phyloP scores from a whole-genome alignment of 2,888 invertebrate species.

The Helicoverpa assulta region DNA sequence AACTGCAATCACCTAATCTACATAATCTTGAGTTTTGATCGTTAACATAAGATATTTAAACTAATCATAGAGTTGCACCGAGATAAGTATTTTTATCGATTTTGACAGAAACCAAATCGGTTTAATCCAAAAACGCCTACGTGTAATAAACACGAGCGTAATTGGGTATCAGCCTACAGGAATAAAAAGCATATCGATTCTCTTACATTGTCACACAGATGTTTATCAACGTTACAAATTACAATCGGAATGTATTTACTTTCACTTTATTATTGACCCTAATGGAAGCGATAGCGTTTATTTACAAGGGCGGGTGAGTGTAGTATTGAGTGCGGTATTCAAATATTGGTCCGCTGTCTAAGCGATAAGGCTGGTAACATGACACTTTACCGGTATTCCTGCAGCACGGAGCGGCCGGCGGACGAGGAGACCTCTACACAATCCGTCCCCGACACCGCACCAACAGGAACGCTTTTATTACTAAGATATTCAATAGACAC shows the following conservation, averaged over 20 bases:
- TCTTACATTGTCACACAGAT: slow-evolving; percentile 55
- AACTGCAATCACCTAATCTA: slow-evolving; percentile 20
- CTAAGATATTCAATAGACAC: slow-evolving; percentile 69
- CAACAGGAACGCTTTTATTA: slow-evolving; percentile 69
- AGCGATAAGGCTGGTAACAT: slow-evolving; percentile 79
- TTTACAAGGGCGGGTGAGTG: slow-evolving; percentile 63
- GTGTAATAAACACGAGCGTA: slow-evolving; percentile 47
- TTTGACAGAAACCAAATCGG: slow-evolving; percentile 34
- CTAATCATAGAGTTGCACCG: slow-evolving; percentile 19
- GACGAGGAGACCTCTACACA: slow-evolving; percentile 51
- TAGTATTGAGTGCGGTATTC: slow-evolving; percentile 75
- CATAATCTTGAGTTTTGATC: slow-evolving; percentile 8
- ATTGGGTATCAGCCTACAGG: slow-evolving; percentile 45
- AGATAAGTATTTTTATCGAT: slow-evolving; percentile 29
- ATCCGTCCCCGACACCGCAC: slow-evolving; percentile 53
- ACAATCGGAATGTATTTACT: slow-evolving; percentile 68
- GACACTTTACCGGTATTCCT: slow-evolving; percentile 74
- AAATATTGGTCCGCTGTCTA: slow-evolving; percentile 77
- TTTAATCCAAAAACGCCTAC: slow-evolving; percentile 46
- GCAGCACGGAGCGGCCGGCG: slow-evolving; percentile 37
- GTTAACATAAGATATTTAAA: slow-evolving; percentile 8
- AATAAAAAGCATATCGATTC: slow-evolving; percentile 57
- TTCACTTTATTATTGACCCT: slow-evolving; percentile 67
- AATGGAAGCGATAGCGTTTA: slow-evolving; percentile 69
- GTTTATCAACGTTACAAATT: slow-evolving; percentile 65